These are phyloP conservation scores for Coendou prehensilis DNA, from an alignment of 2,797 vertebrate species.

Conservation along the genomic window DNA sequence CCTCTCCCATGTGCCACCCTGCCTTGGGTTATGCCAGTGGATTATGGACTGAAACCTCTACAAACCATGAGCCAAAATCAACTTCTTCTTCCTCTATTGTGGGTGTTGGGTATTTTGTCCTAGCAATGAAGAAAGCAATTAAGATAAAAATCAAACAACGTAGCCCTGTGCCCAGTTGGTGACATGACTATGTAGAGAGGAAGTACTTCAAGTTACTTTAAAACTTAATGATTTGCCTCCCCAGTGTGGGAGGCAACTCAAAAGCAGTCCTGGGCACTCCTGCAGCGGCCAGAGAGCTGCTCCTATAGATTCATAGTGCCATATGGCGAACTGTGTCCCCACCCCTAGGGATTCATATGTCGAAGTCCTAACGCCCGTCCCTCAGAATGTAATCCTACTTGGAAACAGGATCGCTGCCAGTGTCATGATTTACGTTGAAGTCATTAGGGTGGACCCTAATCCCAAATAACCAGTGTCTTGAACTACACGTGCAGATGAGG, in stretches of 20 bases:
- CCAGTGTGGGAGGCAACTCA: neutral
- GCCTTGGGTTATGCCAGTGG: neutral
- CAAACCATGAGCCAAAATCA: neutral
- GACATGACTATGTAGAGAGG: neutral
- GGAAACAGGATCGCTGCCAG: neutral
- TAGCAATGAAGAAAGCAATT: neutral
- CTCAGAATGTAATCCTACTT: neutral
- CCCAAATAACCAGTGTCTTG: neutral
- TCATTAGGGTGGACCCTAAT: neutral
- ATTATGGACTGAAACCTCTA: neutral
- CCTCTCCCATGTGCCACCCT: neutral
- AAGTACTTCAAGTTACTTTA: neutral
- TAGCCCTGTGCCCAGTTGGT: neutral
- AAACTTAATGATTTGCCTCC: neutral
- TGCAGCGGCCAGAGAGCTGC: neutral
- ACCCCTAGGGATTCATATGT: neutral
- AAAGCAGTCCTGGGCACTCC: neutral
- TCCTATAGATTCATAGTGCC: neutral
- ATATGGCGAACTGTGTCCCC: neutral
- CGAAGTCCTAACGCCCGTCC: neutral
- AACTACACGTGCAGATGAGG: neutral
- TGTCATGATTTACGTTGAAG: neutral
- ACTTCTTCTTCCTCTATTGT: neutral
- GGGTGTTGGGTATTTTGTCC: neutral
- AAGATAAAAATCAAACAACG: neutral